Percentiles rank a stretch among this genome's conserved stretches.
Conservation (phyloP, 2,888 invertebrate genomes). For the Patella caerulea region DNA sequence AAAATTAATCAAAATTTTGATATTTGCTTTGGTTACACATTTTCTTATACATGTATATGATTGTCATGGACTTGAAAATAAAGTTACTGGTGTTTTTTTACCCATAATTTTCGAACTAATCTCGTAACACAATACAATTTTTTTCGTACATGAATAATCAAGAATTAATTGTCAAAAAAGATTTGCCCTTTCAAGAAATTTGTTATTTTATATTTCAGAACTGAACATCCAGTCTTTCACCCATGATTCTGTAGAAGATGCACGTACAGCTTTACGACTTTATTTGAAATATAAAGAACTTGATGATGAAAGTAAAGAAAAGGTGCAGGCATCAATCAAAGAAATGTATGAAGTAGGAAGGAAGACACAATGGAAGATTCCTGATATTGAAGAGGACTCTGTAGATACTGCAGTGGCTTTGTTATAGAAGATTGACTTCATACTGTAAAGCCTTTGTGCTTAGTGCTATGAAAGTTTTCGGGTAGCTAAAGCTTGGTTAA, state of each 20-base stretch:
- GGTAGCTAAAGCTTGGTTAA: no score
- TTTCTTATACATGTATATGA: no score
- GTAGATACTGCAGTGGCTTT: constrained; percentile 50
- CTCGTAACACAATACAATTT: neutral
- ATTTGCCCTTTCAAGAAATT: neutral
- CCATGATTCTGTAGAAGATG: constrained; percentile 91
- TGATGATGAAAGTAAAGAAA: constrained; percentile 75
- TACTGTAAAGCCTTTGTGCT: no score
- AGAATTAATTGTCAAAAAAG: no score
- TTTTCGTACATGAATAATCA: neutral
- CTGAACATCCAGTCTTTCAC: constrained; percentile 88
- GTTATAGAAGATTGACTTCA: constrained; percentile 29
- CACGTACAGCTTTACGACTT: constrained; percentile 84
- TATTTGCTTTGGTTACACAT: no score
- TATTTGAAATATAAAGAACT: constrained; percentile 84
- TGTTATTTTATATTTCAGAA: constrained; percentile 73
- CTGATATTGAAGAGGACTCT: constrained; percentile 50
- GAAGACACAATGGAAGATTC: constrained; percentile 79
- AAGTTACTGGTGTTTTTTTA: no score
- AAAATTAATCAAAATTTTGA: no score
- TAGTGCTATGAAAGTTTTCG: no score
- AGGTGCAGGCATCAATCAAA: constrained; percentile 78
- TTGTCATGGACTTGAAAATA: no score
- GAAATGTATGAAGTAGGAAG: constrained; percentile 84
- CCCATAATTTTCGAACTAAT: no score